Base-by-base conservation (phyloP, 2,888 invertebrate genomes). In the Sthenelais limicola region DNA sequence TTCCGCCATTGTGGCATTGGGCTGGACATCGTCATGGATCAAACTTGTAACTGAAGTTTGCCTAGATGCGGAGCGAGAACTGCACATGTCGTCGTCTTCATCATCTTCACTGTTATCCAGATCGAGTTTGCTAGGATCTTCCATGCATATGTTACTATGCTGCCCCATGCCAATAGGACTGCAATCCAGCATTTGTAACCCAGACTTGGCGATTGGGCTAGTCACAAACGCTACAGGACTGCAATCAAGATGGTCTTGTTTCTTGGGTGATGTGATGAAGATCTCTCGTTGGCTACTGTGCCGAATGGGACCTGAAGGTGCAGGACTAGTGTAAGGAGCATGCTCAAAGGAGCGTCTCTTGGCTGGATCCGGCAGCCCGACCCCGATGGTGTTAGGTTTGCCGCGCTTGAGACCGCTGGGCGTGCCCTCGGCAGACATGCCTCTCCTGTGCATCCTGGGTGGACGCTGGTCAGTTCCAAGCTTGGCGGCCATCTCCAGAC, bases 321-420 rank as follows among this genome's bases (percentile, higher is more conserved):
- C 1, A 24, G 62, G 62, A n/a, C n/a, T n/a, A 2, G 62, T n/a
- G 24, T 56, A 30, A 0, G 28, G 26, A 2, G 66, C 9, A 3
- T 73, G 74, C 4, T 69, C 67, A 26, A 73, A 54, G 3, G 68
- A 73, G 51, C 54, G 67, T 24, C 54, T 30, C 28, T 70, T 21
- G 12, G 33, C 54, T 26, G 77, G 77, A 18, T 62, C 62, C 1
- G 24, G 7, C 35, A 84, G 75, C 3, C 85, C 85, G 54, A 80
- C 80, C 38, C 75, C 77, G 18, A 83, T 68, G 15, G 83, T 82
- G 76, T 85, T 85, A 5, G 85, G 85, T 47, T 77, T 76, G 0
- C 84, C 85, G 33, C 85, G 77, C 12, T 73, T 35, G 26, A 77
- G 66, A 7, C 47, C 62, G 18, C n/a, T 12, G 3, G 54, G 66